Conservation (phyloP, 2,797 vertebrate species). For the Ctenosaura bakeri region DNA sequence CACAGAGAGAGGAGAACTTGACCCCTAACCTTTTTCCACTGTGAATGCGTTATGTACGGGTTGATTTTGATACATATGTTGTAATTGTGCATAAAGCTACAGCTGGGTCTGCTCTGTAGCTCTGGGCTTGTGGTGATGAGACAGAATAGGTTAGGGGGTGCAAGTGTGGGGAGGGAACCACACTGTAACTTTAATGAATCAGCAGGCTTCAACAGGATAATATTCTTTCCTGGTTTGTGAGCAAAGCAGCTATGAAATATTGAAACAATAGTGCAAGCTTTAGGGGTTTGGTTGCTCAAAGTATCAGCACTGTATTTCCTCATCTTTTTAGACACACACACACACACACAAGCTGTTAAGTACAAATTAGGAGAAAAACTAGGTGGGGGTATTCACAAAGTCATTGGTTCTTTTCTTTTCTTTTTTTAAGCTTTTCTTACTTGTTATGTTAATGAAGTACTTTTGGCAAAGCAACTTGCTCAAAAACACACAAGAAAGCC, state of each 20-base stretch:
- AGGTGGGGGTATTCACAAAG: constrained; percentile 49
- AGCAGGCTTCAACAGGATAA: constrained; percentile 71
- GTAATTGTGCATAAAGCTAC: constrained; percentile 60
- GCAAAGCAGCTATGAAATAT: constrained; percentile 72
- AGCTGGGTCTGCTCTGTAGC: constrained; percentile 60
- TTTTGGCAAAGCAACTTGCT: constrained; percentile 60
- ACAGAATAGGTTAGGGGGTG: constrained; percentile 68
- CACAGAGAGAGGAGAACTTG: constrained; percentile 62
- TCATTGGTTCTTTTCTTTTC: constrained; percentile 48
- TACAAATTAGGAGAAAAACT: constrained; percentile 23
- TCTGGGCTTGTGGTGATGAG: constrained; percentile 67
- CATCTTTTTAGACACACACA: constrained; percentile 31
- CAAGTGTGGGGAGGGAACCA: constrained; percentile 65
- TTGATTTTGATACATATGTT: constrained; percentile 61
- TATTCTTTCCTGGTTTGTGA: constrained; percentile 71
- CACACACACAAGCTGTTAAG: constrained; percentile 5
- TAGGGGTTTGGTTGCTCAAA: constrained; percentile 60
- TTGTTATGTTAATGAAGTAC: constrained; percentile 73
- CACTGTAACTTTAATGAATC: constrained; percentile 74
- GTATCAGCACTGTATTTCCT: constrained; percentile 50
- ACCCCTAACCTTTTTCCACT: constrained; percentile 67
- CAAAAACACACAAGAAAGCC: constrained; percentile 68
- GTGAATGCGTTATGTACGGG: constrained; percentile 63
- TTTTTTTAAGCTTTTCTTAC: constrained; percentile 58
- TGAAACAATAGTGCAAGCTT: constrained; percentile 73